These are phyloP conservation scores for Porites evermanni DNA, from an alignment of 92 coral and sea anemone species.

Conservation along the genomic window DNA sequence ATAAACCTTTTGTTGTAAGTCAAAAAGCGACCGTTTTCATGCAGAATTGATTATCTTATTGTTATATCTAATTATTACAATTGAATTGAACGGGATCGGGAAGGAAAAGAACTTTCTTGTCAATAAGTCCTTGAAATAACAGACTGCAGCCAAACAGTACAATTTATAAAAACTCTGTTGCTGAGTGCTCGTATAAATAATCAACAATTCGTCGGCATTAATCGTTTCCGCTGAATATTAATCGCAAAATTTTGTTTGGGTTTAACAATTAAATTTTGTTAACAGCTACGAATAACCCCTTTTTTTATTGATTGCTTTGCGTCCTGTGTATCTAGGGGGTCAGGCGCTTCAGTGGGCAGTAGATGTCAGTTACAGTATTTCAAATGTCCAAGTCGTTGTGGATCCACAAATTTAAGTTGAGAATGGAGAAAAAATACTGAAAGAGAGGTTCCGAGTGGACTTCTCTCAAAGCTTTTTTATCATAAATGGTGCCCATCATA, in stretches of 20 bases:
- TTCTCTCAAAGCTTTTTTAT: too few relatives aligned
- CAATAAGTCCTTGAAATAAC: neutral
- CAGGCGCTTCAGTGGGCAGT: too few relatives aligned
- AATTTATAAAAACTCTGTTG: too few relatives aligned
- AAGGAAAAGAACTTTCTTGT: neutral
- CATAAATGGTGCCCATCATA: too few relatives aligned
- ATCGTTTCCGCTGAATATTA: neutral
- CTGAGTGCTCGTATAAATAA: neutral
- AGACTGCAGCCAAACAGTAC: neutral
- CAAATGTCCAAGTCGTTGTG: too few relatives aligned
- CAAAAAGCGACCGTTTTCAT: neutral
- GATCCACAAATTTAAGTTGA: too few relatives aligned
- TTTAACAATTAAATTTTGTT: neutral
- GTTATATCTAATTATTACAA: conserved; percentile 2
- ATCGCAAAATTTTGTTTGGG: neutral
- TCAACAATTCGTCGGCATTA: too few relatives aligned
- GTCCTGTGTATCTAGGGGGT: neutral
- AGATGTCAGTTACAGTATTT: too few relatives aligned
- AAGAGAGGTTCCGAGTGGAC: too few relatives aligned
- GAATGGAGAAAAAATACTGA: too few relatives aligned
- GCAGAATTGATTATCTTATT: neutral
- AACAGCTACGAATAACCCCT: neutral
- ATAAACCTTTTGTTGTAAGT: neutral
- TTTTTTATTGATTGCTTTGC: neutral
- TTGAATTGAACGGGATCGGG: neutral